phyloP scores from a whole-genome alignment of 2,113 vertebrate species.

The Cairina moschata region DNA sequence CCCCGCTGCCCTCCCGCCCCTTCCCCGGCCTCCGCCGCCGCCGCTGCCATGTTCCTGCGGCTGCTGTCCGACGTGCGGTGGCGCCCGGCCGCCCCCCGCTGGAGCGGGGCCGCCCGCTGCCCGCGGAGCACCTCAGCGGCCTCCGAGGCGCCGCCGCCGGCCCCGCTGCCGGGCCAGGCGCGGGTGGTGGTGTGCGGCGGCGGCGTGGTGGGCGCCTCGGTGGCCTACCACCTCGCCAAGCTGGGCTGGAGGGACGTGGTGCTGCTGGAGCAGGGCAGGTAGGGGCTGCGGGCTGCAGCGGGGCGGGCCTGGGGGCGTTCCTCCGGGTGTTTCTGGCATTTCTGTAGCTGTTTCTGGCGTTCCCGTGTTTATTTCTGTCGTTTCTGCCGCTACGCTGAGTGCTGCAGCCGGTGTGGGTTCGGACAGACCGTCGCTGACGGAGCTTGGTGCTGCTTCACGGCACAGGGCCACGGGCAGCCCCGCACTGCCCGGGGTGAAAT shows the following conservation, averaged over 20 bases:
- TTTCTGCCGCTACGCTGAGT: background rate
- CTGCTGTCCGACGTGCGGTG: constrained; percentile 72
- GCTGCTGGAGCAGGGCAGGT: constrained; percentile 97
- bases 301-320: too few species aligned
- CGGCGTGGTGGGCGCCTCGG: constrained; percentile 92
- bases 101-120: constrained; percentile 61
- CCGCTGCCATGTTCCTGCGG: constrained; percentile 80
- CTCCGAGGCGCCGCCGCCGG: too few species aligned
- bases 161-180: constrained; percentile 54
- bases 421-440: rapidly evolving
- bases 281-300: constrained; percentile 26
- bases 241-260: constrained; percentile 94
- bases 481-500: background rate
- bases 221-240: constrained; percentile 95
- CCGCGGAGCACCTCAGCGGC: background rate
- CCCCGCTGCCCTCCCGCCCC: background rate
- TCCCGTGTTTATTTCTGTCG: too few species aligned
- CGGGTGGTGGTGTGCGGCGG: constrained; percentile 96
- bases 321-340: too few species aligned
- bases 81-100: constrained; percentile 50
- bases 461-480: background rate
- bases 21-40: too few species aligned
- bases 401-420: background rate
- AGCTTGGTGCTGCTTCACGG: background rate
- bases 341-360: too few species aligned